A percentile compares a stretch with the other conserved stretches of the same genome.
Conservation (phyloP, 2,888 invertebrate genomes). For the Amorpha juglandis region DNA sequence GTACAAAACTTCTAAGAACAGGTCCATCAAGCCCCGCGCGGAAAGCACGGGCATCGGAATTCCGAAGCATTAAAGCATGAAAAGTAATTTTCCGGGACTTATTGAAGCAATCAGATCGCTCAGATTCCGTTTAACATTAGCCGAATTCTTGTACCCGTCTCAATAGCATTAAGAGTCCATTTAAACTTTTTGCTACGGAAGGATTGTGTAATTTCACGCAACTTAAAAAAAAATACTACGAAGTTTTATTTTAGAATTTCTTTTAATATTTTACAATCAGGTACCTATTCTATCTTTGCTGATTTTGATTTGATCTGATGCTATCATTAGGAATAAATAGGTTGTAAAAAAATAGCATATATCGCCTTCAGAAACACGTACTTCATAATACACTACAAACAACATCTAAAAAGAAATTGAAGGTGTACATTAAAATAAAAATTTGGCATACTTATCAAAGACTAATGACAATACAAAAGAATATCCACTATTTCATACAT, state of each 20-base stretch:
- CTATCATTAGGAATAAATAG: not conserved
- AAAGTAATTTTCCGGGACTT: conserved; percentile 77
- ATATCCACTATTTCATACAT: too few species aligned
- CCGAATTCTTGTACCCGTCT: conserved; percentile 73
- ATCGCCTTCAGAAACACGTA: too few species aligned
- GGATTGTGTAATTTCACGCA: conserved; percentile 67
- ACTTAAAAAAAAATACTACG: conserved; percentile 63
- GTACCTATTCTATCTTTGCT: not conserved
- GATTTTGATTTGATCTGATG: not conserved
- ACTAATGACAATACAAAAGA: too few species aligned
- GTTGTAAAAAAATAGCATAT: too few species aligned
- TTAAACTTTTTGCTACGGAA: conserved; percentile 75
- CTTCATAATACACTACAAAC: too few species aligned
- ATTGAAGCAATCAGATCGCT: conserved; percentile 80
- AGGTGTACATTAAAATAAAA: too few species aligned
- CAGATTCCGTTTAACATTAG: conserved; percentile 78
- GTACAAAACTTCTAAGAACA: conserved; percentile 33
- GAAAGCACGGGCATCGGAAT: conserved; percentile 49
- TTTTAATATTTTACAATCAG: conserved; percentile 5
- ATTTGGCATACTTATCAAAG: too few species aligned
- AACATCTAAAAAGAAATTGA: too few species aligned
- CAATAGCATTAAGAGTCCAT: conserved; percentile 78
- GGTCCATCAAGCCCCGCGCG: conserved; percentile 4
- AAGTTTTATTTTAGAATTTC: conserved; percentile 34
- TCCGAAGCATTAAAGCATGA: conserved; percentile 74